phyloP scores from a whole-genome alignment of 1,140 invertebrate genomes.

The Saccostrea cuccullata region DNA sequence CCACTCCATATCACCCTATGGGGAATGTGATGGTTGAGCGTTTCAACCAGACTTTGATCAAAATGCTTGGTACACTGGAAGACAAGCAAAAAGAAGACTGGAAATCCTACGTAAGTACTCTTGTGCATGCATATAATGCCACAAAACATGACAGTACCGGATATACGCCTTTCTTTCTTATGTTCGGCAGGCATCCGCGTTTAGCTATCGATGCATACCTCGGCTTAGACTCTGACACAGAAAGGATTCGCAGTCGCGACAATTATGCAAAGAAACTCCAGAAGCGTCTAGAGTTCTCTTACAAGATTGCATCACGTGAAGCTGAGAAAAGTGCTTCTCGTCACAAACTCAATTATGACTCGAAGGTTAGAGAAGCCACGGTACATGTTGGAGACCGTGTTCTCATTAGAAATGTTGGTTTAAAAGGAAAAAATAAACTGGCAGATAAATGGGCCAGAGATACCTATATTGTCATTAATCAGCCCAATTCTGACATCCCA shows the following conservation, averaged over 20 bases:
- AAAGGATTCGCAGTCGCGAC: neutral
- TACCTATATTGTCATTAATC: constrained; percentile 31
- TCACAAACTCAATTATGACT: constrained; percentile 35
- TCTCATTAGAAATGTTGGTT: constrained; percentile 41
- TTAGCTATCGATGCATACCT: constrained; percentile 3
- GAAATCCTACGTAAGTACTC: constrained; percentile 40
- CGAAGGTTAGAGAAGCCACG: constrained; percentile 26
- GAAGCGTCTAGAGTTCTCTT: constrained; percentile 33
- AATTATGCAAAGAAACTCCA: constrained; percentile 22
- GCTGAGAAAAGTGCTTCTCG: constrained; percentile 18
- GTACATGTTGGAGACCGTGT: constrained; percentile 43
- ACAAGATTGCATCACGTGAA: constrained; percentile 18
- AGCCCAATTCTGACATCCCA: constrained; percentile 48
- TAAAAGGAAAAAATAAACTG: constrained; percentile 45
- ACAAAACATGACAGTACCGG: constrained; percentile 39
- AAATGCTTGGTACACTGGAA: constrained; percentile 53
- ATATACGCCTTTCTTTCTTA: constrained; percentile 25
- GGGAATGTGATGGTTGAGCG: constrained; percentile 17
- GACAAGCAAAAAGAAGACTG: constrained; percentile 52
- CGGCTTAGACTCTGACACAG: neutral
- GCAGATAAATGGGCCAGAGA: constrained; percentile 39
- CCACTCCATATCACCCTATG: too few relatives aligned
- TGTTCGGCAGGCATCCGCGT: constrained; percentile 42
- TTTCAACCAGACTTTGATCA: constrained; percentile 48
- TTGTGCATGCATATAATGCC: constrained; percentile 29